Evolutionary conservation across 2,113 vertebrate species (phyloP), one percentile per base, ranked within the genome.

Genomic region (Rhinopomastus cyanomelas): DNA sequence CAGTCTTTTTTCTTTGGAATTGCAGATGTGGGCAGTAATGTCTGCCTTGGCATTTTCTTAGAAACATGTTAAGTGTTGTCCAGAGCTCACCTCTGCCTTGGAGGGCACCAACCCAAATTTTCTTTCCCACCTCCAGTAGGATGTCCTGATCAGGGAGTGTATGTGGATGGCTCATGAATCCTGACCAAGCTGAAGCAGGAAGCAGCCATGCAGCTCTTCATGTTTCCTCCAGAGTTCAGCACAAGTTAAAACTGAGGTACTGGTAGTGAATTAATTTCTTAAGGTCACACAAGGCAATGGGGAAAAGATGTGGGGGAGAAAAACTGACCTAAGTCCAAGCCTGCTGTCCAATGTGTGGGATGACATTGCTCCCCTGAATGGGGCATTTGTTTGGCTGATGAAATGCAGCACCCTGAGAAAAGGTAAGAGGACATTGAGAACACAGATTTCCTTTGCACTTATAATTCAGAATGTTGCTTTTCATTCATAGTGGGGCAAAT

Each of bases 361-460:
- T 46, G 62, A 78, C 2, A 13, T 39, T 55, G n/a, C 53, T 78
- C 1, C n/a, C 57, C 78, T 89, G 81, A 88, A 95, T 66, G 23
- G 48, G 22, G 76, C 78, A 76, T 94, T 93, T 95, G 11, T 91
- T 37, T 37, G 61, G 16, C 29, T 82, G 64, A 81, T 71, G 87
- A 95, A 93, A 82, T 78, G 29, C 71, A 80, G 85, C 37, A 81
- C 68, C 18, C 49, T 0, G 0, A 90, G 88, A 87, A 93, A 88
- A 90, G 60, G 77, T 69, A 91, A 87, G 69, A 84, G 42, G 77
- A 85, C 1, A 3, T 90, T 66, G 71, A 90, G 56, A 91, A 85
- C 82, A 85, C 23, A 91, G 51, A 91, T 90, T 95, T 93, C 81
- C 67, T 88, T 89, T 84, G 80, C 84, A 87, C 46, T 92, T 95